These are phyloP conservation scores for Parnassius glacialis DNA, from an alignment of 2,888 invertebrate species.

Conservation along the genomic window DNA sequence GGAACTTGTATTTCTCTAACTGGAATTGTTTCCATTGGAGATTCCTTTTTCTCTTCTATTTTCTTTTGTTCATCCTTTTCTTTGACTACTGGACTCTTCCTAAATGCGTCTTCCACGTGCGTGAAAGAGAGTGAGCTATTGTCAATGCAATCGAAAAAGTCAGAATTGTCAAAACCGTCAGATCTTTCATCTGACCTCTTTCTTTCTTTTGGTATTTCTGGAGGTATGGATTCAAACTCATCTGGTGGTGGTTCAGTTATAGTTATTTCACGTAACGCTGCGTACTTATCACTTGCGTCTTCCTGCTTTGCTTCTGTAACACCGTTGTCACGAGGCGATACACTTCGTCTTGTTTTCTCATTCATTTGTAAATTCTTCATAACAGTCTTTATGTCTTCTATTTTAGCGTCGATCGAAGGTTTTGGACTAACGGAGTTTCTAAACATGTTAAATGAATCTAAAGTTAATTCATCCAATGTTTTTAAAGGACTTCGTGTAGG, in stretches of 20 bases:
- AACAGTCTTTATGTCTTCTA: constrained; percentile 72
- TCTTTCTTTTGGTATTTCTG: constrained; percentile 71
- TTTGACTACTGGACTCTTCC: constrained; percentile 69
- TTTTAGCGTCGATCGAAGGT: constrained; percentile 68
- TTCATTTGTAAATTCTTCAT: constrained; percentile 66
- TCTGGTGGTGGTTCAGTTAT: constrained; percentile 82
- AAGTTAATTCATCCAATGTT: constrained; percentile 63
- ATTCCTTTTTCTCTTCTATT: constrained; percentile 49
- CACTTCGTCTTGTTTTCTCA: constrained; percentile 62
- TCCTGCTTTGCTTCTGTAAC: constrained; percentile 64
- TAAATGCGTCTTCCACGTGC: constrained; percentile 74
- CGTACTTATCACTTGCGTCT: constrained; percentile 85
- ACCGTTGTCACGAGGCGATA: constrained; percentile 73
- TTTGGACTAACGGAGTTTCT: constrained; percentile 71
- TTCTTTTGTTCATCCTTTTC: constrained; percentile 62
- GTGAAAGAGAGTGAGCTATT: constrained; percentile 74
- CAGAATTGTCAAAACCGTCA: constrained; percentile 76
- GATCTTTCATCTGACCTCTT: constrained; percentile 78
- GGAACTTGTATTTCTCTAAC: constrained; percentile 61
- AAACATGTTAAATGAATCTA: constrained; percentile 69
- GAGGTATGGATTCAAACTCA: constrained; percentile 73
- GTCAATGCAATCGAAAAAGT: constrained; percentile 77
- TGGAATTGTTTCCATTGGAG: constrained; percentile 45
- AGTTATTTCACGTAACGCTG: constrained; percentile 89
- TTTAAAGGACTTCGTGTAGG: constrained; percentile 62